Evolutionary conservation across 2,113 vertebrate genomes (phyloP), one percentile per base, ranked within the genome.

Genomic region (Cyprinus carpio): DNA sequence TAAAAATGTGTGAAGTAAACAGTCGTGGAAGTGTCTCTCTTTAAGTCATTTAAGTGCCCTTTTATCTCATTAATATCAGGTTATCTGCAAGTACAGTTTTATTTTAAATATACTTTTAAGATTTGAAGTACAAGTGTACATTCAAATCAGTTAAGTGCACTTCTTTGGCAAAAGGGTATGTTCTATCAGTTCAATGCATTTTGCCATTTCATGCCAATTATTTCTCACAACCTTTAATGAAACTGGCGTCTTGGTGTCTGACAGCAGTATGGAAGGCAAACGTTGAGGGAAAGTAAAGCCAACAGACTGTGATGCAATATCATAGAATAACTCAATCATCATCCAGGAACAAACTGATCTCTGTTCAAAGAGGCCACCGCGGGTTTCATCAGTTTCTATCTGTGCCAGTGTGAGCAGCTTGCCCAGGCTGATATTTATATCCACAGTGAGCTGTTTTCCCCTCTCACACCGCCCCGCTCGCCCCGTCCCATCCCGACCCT

Each of bases 331-430:
- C 43, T 31, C 85, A 2, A 34, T 76, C 78, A 82, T 84, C 71
- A 76, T 82, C 49, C 78, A 51, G 75, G 78, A 60, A 40, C 76
- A 78, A 43, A 4, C 56, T 81, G 81, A 85, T 83, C 80, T 56
- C 54, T 56, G 16, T 56, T 56, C 54, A 20, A 56, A n/a, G 79
- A 77, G 27, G 80, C 84, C 82, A 71, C 25, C 40, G 10, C 2
- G 25, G 51, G 91, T 94, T 91, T 92, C 93, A 94, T 94, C 92
- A 93, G 89, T 89, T 94, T 93, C 93, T 46, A 94, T 92, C 90
- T 95, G 89, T 87, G 92, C 91, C 87, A 10, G 82, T 88, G 89
- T 40, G 40, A 40, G 40, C 34, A 34, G 34, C 34, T 34, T 34
- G 34, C 43, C 43, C 43, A 46, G 82, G 56, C 87, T 81, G 92